Base-by-base conservation (phyloP, 1,140 invertebrate species). In the Agrilus planipennis region DNA sequence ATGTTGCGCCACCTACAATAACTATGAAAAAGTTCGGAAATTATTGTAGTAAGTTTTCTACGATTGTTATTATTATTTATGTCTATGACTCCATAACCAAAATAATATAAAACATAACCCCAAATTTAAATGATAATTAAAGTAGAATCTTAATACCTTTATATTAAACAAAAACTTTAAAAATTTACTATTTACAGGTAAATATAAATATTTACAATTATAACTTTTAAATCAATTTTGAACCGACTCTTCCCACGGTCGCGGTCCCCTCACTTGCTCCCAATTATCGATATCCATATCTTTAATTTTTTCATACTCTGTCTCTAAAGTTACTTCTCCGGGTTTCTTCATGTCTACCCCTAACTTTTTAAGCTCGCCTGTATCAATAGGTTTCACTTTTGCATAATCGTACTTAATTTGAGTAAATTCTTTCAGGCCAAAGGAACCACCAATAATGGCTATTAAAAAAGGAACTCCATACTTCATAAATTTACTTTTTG, bases 171-270 rank as follows among this genome's bases (percentile, higher is more conserved):
- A n/a, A n/a, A n/a, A n/a, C n/a, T n/a, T n/a, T n/a, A n/a, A n/a
- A n/a, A n/a, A n/a, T n/a, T n/a, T n/a, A n/a, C n/a, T n/a, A n/a
- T n/a, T n/a, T n/a, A n/a, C n/a, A n/a, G n/a, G n/a, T n/a, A n/a
- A n/a, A n/a, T n/a, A n/a, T n/a, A n/a, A n/a, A n/a, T n/a, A n/a
- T n/a, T n/a, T n/a, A n/a, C n/a, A n/a, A n/a, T n/a, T n/a, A n/a
- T n/a, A n/a, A n/a, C n/a, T n/a, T n/a, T n/a, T n/a, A n/a, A n/a
- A n/a, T n/a, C n/a, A n/a, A n/a, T n/a, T n/a, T n/a, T n/a, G n/a
- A n/a, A n/a, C n/a, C n/a, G n/a, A n/a, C n/a, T 81, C 72, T 55
- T 88, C 83, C 84, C 84, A 89, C 10, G 84, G 84, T 42, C 85
- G 65, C 4, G 83, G 76, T 2, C 81, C 81, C 56, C 84, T 63